Evolutionary conservation across 2,888 invertebrate genomes (phyloP).

Genomic region (Acanthococcus lagerstroemiae): DNA sequence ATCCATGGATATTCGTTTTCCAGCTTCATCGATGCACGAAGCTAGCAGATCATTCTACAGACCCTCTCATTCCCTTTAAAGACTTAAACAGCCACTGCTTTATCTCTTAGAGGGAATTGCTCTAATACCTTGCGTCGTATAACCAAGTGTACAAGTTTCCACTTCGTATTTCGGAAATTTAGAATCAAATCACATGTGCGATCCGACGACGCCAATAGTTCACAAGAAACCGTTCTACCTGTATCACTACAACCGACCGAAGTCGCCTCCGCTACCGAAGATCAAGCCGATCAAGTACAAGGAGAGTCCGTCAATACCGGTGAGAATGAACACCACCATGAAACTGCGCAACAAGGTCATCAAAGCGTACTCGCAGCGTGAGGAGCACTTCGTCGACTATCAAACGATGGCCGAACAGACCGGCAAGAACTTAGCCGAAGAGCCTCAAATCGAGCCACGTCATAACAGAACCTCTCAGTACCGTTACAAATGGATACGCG

Average conservation of each 20-base stretch:
- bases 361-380: neutral
- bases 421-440: neutral
- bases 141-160: too few relatives aligned
- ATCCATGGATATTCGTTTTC: neutral
- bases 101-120: too few relatives aligned
- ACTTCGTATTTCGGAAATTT: neutral
- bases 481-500: conserved; percentile 19
- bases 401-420: neutral
- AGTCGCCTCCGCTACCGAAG: neutral
- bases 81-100: too few relatives aligned
- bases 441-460: neutral
- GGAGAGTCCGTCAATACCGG: neutral
- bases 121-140: too few relatives aligned
- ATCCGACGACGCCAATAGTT: neutral
- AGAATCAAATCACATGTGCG: too few relatives aligned
- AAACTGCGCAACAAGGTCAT: conserved; percentile 16
- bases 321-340: conserved; percentile 3
- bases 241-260: conserved; percentile 8
- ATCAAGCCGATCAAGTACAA: neutral
- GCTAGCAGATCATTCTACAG: too few relatives aligned
- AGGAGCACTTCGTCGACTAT: neutral
- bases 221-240: conserved; percentile 17
- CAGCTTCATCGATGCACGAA: neutral
- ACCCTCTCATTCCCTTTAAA: neutral
- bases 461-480: conserved; percentile 12